Conservation (phyloP, 2,888 invertebrate genomes). For the Heliconius hortense region DNA sequence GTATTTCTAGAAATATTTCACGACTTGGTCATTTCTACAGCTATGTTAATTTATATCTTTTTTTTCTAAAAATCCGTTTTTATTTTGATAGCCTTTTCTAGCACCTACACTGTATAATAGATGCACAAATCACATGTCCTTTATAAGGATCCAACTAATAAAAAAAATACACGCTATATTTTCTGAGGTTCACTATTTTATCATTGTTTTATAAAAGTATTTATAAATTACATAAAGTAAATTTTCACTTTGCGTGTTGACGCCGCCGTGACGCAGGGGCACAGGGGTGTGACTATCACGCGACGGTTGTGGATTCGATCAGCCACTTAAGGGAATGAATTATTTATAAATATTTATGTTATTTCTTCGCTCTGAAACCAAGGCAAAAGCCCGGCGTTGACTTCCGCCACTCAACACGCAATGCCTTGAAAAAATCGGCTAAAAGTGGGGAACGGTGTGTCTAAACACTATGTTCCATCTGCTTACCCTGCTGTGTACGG, state of each 20-base stretch:
- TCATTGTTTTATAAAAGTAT: not conserved
- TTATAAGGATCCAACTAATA: not conserved
- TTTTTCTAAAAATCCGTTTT: not conserved
- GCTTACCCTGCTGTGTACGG: no score
- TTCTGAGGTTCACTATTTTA: not conserved
- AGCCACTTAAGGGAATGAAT: no score
- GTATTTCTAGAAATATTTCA: slow-evolving; percentile 14
- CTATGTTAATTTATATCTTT: not conserved
- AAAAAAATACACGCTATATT: not conserved
- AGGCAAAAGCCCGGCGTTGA: no score
- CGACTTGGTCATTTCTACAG: not conserved
- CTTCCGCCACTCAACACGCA: no score
- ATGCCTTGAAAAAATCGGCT: no score
- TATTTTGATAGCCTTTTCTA: slow-evolving; percentile 3
- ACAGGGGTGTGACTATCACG: no score
- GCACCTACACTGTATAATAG: slow-evolving; percentile 48
- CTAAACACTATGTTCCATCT: no score
- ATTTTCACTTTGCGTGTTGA: not conserved
- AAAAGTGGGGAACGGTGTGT: no score
- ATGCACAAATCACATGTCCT: slow-evolving; percentile 15
- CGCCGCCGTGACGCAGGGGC: no score
- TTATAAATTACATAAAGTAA: not conserved
- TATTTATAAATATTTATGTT: no score
- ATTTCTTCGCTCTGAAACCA: no score
- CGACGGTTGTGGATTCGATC: no score